Percentiles rank a stretch among this genome's conserved stretches.
Evolutionary conservation across 2,888 invertebrate genomes (phyloP).

Genomic region (Criorhina ranunculi): DNA sequence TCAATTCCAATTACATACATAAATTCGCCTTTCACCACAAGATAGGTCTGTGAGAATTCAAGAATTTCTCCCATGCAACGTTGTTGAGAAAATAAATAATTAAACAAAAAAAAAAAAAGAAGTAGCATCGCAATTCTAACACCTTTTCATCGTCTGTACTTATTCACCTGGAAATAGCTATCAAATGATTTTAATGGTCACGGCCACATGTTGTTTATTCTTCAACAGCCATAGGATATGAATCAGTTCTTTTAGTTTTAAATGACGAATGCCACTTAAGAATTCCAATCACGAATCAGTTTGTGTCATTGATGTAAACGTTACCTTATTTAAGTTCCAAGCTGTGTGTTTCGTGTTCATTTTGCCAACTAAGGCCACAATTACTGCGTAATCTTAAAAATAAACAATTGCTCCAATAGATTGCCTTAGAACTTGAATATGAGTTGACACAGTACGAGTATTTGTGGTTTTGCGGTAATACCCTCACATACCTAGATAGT

Average conservation of each 20-base stretch:
- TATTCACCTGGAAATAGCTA: slow-evolving; percentile 19
- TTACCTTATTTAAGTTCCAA: slow-evolving; percentile 33
- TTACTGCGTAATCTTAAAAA: slow-evolving; percentile 47
- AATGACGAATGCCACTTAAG: slow-evolving; percentile 1
- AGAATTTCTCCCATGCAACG: slow-evolving; percentile 19
- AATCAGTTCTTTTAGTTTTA: slow-evolving; percentile 52
- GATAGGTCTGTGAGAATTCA: slow-evolving; percentile 1
- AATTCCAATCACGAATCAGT: slow-evolving; percentile 54
- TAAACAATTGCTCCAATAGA: slow-evolving; percentile 53
- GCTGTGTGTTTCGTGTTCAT: slow-evolving; percentile 23
- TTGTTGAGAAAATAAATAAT: slow-evolving; percentile 2
- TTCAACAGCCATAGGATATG: slow-evolving; percentile 41
- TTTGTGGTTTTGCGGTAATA: not conserved
- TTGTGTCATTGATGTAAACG: slow-evolving; percentile 24
- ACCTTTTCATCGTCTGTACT: slow-evolving; percentile 2
- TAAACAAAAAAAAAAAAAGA: slow-evolving; percentile 12
- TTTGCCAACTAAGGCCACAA: slow-evolving; percentile 28
- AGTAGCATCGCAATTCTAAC: not conserved
- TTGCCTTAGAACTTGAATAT: slow-evolving; percentile 11
- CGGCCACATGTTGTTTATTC: slow-evolving; percentile 25
- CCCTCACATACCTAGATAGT: not conserved
- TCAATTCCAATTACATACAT: slow-evolving; percentile 49
- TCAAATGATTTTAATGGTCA: slow-evolving; percentile 13
- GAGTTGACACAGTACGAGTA: slow-evolving; percentile 4
- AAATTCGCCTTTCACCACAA: slow-evolving; percentile 46